phyloP scores from a whole-genome alignment of 2,113 vertebrate genomes.

The human (Homo sapiens) region GRCh38 chr3:112346001-112346500 shows the following conservation, averaged over 20 bases:
- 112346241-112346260: not conserved
- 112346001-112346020: not conserved
- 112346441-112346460: not conserved
- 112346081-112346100: not conserved
- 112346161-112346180: not conserved
- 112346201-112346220: not conserved
- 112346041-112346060: not conserved
- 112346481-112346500: not conserved
- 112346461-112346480: not conserved
- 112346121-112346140: not conserved
- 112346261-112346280: not conserved
- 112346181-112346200: not conserved
- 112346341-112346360: not conserved
- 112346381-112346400: not conserved
- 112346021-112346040: not conserved
- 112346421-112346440: not conserved
- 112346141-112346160: not conserved
- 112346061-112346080: not conserved
- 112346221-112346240: not conserved
- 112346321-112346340: not conserved
- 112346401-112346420: not conserved
- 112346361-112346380: not conserved
- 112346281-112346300: not conserved
- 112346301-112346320: not conserved
- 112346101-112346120: not conserved